Evolutionary conservation across 1,140 invertebrate species (phyloP), one percentile per base, ranked within the genome.

Genomic region (Elymnias hypermnestra): DNA sequence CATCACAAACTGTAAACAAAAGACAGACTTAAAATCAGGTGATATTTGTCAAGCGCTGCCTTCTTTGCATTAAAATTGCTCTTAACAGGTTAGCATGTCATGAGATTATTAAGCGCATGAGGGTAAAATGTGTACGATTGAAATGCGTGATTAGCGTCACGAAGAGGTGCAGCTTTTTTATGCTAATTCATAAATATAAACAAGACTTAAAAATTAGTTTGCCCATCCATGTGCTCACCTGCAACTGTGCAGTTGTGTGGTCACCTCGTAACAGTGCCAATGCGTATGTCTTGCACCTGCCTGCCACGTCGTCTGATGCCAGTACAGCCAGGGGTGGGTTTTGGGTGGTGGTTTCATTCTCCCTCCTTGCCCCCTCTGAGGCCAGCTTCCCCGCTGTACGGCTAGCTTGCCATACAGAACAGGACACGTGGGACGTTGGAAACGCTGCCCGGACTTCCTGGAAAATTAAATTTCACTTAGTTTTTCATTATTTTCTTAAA

Each of bases 341-440:
- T 6, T 21, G 19, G 3, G 19, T 9, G 33, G 3, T n/a, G 46
- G 10, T 29, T 38, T 53, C 45, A 25, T 44, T 25, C 33, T 36
- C 33, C 17, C 68, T 18, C 1, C 56, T 43, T 14, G 44, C 38
- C 8, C 33, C 41, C 26, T 39, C 50, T 3, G 43, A 31, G 9
- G 47, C 46, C 8, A 59, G 44, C 18, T 54, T 49, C n/a, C 66
- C 61, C 12, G 56, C 62, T 15, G 79, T 74, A 3, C 71, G 51
- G 4, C 75, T 39, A 43, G 76, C 79, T 42, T 87, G 84, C 79
- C 81, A 87, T 41, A 84, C 76, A 0, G 75, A 79, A 53, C 75
- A 76, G 19, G 79, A 78, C 43, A 85, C 75, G 67, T 86, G 82
- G 3, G 83, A 73, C 0, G 63, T 15, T 0, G 79, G 79, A 47